Base-by-base conservation (phyloP, 2,797 vertebrate species). In the Pipistrellus pygmaeus region DNA sequence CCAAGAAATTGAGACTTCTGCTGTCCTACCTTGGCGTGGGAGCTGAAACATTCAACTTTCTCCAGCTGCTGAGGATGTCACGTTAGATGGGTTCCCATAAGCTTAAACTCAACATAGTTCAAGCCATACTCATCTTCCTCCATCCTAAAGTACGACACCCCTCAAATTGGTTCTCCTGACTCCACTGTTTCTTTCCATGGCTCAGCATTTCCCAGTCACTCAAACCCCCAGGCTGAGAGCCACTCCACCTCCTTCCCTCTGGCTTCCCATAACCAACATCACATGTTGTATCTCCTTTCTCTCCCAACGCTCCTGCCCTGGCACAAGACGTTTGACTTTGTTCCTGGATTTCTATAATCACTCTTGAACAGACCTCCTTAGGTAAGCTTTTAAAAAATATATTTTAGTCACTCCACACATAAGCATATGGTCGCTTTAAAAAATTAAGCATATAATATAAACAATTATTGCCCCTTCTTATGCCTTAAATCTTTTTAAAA, bases 281-380 rank as follows among this genome's bases (percentile, higher is more conserved):
- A 32, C 57, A 8, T 6, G 17, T 1, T 6, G 18, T 13, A 18
- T 1, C 15, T 72, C 27, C 41, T 23, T 75, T 18, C 38, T 8
- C 2, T 32, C 35, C 48, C 25, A 6, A 4, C 3, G 27, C 17
- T 30, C 32, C 32, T 10, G 1, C 25, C n/a, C 27, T 32, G 3
- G 6, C 4, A 72, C 60, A 69, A 71, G 30, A 32, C 21, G 2
- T 48, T 35, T 71, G 25, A 51, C 2, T 71, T 77, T 62, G 7
- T 44, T 41, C 30, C 14, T 38, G 27, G n/a, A 77, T 88, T 80
- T 75, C 48, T 55, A 30, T 32, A 38, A 76, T 51, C 32, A 72
- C 12, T 76, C 82, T 90, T 38, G 99, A 98, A 1, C 98, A 99
- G 81, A 99, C 97, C 94, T 99, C 99, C 96, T 85, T 38, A 85